Base-by-base conservation (phyloP, 2,888 invertebrate genomes). In the Metopia argyrocephala region DNA sequence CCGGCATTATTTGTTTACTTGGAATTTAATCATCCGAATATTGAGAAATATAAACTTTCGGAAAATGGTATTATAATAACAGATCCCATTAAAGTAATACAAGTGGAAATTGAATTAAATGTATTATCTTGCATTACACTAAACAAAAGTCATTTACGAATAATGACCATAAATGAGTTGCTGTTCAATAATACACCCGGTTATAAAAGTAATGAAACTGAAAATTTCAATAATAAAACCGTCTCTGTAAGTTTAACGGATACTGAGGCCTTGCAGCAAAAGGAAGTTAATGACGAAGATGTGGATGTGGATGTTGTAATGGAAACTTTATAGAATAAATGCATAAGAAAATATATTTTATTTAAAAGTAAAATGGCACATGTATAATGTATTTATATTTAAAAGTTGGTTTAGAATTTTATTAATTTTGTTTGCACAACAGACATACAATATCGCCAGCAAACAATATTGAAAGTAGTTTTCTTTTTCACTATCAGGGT, bases 1-100 rank as follows among this genome's bases (percentile, higher is more conserved):
- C 90, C 91, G 0, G 89, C 90, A 0, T 66, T 91, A 0, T 90
- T 90, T 66, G 86, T 91, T 2, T 90, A 88, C 52, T 66, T 91
- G 15, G 88, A 90, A 79, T 25, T 91, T 1, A 46, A 71, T 0
- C 86, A 88, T 82, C 83, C 83, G 0, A 61, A 82, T 12, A 83
- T 88, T 4, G 76, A 84, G 3, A 84, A 82, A 15, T 89, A 90
- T 78, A 84, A 78, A 31, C 84, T 91, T 20, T 90, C 90, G 0
- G 86, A 85, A 23, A 91, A 91, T 84, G 90, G 90, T 5, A 90
- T 89, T 52, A 86, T 90, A 23, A 89, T 90, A 83, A 83, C 87
- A 3, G 85, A 85, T 1, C 89, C 90, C 0, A 85, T 87, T 1
- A 86, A 87, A 82, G 86, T 83, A 7, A 78, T 91, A 0, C 85